Evolutionary conservation across 2,888 invertebrate genomes (phyloP).

Genomic region (Drosophila atroscutellata): DNA sequence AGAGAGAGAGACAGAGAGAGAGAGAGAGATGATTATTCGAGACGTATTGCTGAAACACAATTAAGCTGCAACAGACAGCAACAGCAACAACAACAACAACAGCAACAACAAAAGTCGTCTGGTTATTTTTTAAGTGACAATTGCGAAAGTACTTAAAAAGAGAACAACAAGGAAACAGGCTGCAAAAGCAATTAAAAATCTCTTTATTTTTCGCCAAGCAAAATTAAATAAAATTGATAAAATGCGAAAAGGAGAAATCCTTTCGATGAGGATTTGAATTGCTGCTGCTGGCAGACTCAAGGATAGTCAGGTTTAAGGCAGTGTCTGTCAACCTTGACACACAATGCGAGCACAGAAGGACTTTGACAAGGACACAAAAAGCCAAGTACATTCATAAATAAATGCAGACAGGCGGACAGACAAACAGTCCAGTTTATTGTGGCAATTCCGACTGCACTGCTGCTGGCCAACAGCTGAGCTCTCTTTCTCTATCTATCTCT

Average conservation of each 20-base stretch:
- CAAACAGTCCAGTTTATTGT: not conserved
- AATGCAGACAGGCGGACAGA: not conserved
- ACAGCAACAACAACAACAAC: not conserved
- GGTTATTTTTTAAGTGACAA: not conserved
- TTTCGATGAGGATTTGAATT: not conserved
- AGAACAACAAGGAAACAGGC: not conserved
- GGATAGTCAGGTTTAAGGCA: not conserved
- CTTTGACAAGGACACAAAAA: not conserved
- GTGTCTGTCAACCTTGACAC: not conserved
- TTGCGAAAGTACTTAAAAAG: not conserved
- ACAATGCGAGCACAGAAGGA: not conserved
- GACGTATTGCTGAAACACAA: constrained; percentile 27
- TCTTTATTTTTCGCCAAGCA: not conserved
- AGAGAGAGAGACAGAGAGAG: not conserved
- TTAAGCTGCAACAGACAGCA: constrained; percentile 24
- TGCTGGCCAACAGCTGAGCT: not conserved
- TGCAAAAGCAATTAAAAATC: not conserved
- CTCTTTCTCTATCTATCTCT: not conserved
- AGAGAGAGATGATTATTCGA: constrained; percentile 23
- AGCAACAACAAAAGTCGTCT: not conserved
- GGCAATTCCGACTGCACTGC: not conserved
- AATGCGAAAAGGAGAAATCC: not conserved
- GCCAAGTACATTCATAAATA: not conserved
- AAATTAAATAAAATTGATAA: not conserved
- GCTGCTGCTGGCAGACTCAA: not conserved